Evolutionary conservation across 2,888 invertebrate genomes (phyloP), one percentile per base, ranked within the genome.

Genomic region (Phyllotreta cruciferae): DNA sequence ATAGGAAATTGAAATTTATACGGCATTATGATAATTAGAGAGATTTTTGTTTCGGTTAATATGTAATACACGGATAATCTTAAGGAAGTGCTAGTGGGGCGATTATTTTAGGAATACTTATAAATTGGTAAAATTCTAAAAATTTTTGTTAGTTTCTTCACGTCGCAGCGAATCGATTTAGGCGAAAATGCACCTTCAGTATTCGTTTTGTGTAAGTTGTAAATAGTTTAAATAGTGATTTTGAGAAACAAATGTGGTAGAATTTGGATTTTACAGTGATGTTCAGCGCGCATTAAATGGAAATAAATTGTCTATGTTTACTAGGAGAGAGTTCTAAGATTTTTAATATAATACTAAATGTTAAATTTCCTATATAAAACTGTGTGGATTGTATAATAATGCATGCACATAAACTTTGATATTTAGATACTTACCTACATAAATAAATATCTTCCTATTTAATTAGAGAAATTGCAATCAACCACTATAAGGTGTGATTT

Each of bases 21-120:
- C n/a, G 10, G 11, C 14, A 60, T 64, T 64, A 64, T 64, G 64
- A 44, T 64, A 64, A 64, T 64, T 49, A 52, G 64, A 64, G 64
- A 63, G 58, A 63, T 54, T 58, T 54, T 53, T 47, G 8, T 58
- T 54, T 53, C 38, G 8, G 38, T 58, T 14, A 37, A 45, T 57
- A 58, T 58, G 58, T 63, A 62, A 57, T 44, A 24, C 4, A 34
- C n/a, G 47, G 44, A 54, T 58, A 47, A 53, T 53, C 53, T 35
- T 10, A 10, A 56, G 56, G 45, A 56, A 45, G 56, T 56, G 37
- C 9, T 44, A 56, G 56, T 44, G 50, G 50, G 50, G 50, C 11
- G 35, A n/a, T 10, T 8, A 50, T 6, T 50, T 50, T 50, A 50
- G 3, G 10, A 35, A 50, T 36, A 50, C 34, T 50, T 50, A 50